These are phyloP conservation scores for Dryomyza anilis DNA, from an alignment of 2,888 invertebrate genomes.

Conservation along the genomic window DNA sequence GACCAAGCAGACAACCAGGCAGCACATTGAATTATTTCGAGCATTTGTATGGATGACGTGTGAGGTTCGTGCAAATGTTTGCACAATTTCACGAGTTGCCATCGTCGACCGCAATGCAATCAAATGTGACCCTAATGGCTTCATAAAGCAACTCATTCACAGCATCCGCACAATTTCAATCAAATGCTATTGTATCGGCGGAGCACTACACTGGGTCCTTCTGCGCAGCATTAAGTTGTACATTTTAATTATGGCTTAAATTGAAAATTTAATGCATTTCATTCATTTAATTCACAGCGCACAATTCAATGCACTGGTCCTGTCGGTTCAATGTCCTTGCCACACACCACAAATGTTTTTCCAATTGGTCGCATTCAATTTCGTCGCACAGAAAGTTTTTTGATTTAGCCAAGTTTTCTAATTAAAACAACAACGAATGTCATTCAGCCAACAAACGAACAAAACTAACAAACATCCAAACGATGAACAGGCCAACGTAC, in stretches of 20 bases:
- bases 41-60: background rate
- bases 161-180: too few species aligned
- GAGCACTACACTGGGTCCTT: background rate
- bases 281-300: background rate
- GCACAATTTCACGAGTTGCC: slow-evolving; percentile 11
- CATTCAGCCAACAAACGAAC: background rate
- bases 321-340: background rate
- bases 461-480: slow-evolving; percentile 6
- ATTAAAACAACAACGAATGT: slow-evolving; percentile 23
- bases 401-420: slow-evolving; percentile 20
- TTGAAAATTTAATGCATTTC: background rate
- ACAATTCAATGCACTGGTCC: background rate
- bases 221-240: background rate
- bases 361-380: slow-evolving; percentile 15
- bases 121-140: background rate
- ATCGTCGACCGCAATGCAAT: background rate
- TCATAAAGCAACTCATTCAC: too few species aligned
- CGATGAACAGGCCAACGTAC: background rate
- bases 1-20: too few species aligned
- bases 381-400: slow-evolving; percentile 8
- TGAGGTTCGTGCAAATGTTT: slow-evolving; percentile 18
- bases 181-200: too few species aligned
- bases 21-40: slow-evolving; percentile 17
- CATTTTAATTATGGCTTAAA: background rate
- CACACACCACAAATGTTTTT: slow-evolving; percentile 15